phyloP scores from a whole-genome alignment of 2,888 invertebrate genomes.

The Pammene aurita region DNA sequence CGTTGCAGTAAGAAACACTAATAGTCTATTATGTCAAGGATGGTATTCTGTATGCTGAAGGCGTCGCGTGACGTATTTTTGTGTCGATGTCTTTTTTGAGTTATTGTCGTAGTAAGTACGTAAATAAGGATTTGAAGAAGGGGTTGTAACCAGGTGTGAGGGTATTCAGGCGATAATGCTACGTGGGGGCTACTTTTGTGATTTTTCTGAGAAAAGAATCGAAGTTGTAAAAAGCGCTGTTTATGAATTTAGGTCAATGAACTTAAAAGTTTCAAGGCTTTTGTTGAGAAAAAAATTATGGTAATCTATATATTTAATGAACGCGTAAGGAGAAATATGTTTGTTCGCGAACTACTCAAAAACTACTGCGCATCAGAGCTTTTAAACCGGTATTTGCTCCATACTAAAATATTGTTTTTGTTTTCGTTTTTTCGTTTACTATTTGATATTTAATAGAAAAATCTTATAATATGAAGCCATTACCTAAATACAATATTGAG shows the following conservation, averaged over 20 bases:
- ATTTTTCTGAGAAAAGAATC: neutral
- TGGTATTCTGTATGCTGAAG: slow-evolving; percentile 11
- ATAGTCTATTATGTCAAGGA: neutral
- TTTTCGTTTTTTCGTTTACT: no score
- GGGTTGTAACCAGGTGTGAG: slow-evolving; percentile 10
- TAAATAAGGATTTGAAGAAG: slow-evolving; percentile 23
- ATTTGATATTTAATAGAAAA: no score
- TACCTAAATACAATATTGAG: no score
- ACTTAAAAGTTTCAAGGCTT: neutral
- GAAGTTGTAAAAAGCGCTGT: neutral
- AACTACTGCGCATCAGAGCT: no score
- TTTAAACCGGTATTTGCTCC: no score
- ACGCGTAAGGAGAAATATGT: no score
- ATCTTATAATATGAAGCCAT: no score
- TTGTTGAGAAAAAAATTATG: no score
- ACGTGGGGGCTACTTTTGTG: neutral
- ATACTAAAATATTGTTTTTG: no score
- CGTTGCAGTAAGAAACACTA: no score
- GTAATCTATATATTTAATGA: no score
- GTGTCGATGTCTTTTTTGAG: slow-evolving; percentile 34
- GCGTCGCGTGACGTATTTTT: slow-evolving; percentile 31
- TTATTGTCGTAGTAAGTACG: slow-evolving; percentile 25
- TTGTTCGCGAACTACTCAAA: no score
- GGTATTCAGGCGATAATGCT: neutral
- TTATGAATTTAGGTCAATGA: neutral